Percentiles rank a stretch among this genome's conserved stretches.
Conservation (phyloP, 2,113 vertebrate species). For the Pteropus alecto region DNA sequence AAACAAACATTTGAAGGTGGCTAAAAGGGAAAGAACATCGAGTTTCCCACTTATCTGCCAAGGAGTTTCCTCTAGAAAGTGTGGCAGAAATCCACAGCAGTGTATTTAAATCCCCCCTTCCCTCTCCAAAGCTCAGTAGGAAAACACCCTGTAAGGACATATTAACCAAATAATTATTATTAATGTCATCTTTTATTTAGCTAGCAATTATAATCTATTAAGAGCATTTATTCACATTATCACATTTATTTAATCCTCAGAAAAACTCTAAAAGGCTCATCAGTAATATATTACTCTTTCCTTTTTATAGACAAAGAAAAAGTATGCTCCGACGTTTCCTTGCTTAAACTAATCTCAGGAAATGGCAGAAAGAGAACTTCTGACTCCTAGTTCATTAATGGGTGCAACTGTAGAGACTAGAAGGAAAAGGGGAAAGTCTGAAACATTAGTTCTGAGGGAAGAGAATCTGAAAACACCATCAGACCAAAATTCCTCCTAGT, state of each 20-base stretch:
- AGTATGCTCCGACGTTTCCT: background rate
- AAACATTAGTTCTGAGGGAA: background rate
- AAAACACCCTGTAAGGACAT: background rate
- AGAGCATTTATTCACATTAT: conserved; percentile 57
- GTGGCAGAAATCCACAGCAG: background rate
- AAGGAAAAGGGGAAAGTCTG: background rate
- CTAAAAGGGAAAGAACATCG: background rate
- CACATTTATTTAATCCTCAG: conserved; percentile 48
- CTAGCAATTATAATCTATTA: conserved; percentile 71
- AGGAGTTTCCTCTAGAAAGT: background rate
- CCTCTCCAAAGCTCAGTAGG: background rate
- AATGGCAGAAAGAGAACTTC: background rate
- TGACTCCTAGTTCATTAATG: background rate
- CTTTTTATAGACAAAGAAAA: conserved; percentile 52
- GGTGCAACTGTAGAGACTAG: rapidly evolving
- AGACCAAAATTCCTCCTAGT: background rate
- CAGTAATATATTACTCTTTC: conserved; percentile 64
- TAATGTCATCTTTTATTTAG: conserved; percentile 64
- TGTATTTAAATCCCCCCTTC: background rate
- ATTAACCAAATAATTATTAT: conserved; percentile 67
- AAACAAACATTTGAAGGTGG: background rate
- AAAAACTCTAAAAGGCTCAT: conserved; percentile 57
- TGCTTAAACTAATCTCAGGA: background rate
- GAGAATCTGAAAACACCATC: background rate
- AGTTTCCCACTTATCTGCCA: background rate